These are phyloP conservation scores for Pangasius krempfi DNA, from an alignment of 2,797 vertebrate species.

Conservation along the genomic window DNA sequence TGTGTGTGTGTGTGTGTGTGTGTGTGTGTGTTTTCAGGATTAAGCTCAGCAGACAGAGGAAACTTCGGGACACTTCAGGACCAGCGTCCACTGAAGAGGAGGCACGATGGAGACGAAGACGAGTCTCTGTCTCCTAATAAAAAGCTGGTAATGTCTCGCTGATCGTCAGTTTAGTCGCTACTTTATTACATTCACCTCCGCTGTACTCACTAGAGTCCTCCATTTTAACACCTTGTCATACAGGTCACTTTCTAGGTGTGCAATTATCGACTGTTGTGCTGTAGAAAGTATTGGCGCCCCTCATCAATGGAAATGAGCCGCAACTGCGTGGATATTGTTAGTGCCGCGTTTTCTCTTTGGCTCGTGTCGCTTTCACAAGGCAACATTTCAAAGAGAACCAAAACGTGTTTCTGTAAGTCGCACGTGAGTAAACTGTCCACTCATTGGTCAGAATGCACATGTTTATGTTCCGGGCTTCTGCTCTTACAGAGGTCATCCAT, in stretches of 20 bases:
- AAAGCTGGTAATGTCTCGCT: constrained; percentile 35
- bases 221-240: background rate
- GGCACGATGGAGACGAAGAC: constrained; percentile 25
- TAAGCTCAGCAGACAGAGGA: background rate
- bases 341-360: no score
- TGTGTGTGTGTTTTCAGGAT: background rate
- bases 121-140: constrained; percentile 31
- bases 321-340: background rate
- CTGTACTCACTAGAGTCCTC: background rate
- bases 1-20: no score
- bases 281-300: background rate
- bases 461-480: no score
- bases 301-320: no score
- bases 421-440: no score
- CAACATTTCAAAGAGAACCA: no score
- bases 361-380: no score
- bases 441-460: no score
- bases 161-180: no score
- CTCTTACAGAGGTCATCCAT: no score
- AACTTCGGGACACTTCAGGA: background rate
- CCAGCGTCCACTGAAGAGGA: constrained; percentile 26
- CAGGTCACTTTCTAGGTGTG: background rate
- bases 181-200: background rate
- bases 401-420: no score
- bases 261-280: background rate